phyloP scores from a whole-genome alignment of 1,140 invertebrate species.

The Heliconius eleuchia region DNA sequence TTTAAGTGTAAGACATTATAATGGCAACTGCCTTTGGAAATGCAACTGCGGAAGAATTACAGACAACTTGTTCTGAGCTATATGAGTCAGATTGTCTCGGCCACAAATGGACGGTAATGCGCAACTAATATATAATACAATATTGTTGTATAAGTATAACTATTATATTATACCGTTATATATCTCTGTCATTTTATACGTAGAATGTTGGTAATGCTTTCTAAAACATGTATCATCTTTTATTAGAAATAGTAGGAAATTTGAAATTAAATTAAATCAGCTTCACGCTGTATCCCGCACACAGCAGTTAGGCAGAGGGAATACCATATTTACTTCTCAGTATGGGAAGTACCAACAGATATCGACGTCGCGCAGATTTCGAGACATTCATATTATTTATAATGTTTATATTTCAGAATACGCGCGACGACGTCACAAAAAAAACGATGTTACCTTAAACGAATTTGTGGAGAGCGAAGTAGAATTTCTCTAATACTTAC shows the following conservation, averaged over 20 bases:
- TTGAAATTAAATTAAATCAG: no score
- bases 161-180: not conserved
- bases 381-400: no score
- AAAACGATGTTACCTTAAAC: no score
- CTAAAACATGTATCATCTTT: not conserved
- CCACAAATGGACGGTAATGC: conserved; percentile 18
- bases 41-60: conserved; percentile 26
- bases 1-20: conserved; percentile 24
- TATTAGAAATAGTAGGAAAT: not conserved
- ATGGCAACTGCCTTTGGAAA: conserved; percentile 29
- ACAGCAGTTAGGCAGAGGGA: no score
- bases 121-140: conserved; percentile 7
- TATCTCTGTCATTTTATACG: not conserved
- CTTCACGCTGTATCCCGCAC: no score
- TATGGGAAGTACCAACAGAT: not conserved
- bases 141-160: not conserved
- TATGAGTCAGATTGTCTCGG: conserved; percentile 20
- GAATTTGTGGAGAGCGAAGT: no score
- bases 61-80: conserved; percentile 13
- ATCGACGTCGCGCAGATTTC: no score
- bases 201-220: not conserved
- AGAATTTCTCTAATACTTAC: no score
- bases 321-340: not conserved
- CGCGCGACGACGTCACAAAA: no score
- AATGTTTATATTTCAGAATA: no score